Conservation (phyloP, 2,797 vertebrate species). For the Sebastes itinus region DNA sequence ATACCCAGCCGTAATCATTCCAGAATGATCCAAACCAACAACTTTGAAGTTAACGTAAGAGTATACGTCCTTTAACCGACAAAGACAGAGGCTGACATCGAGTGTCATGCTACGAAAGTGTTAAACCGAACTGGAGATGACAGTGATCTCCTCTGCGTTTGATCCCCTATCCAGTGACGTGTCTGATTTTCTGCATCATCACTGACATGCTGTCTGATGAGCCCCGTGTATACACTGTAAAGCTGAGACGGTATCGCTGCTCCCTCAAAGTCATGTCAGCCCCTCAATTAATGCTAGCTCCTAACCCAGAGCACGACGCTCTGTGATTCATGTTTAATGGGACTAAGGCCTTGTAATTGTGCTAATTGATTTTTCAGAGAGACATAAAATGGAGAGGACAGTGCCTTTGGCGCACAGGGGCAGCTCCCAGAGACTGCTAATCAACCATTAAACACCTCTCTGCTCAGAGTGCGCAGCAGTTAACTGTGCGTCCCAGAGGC, state of each 20-base stretch:
- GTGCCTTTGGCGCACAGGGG: conserved; percentile 36
- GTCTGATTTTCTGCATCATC: conserved; percentile 26
- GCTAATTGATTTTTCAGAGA: conserved; percentile 61
- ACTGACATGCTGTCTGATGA: conserved; percentile 36
- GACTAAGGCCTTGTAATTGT: conserved; percentile 40
- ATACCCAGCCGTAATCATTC: background rate
- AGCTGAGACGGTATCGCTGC: conserved; percentile 1
- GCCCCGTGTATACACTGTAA: background rate
- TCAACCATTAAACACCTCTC: conserved; percentile 60
- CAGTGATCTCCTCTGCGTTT: conserved; percentile 12
- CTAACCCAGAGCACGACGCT: background rate
- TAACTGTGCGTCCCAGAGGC: conserved; percentile 32
- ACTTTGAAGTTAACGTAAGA: background rate
- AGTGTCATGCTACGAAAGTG: background rate
- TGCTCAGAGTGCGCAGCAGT: conserved; percentile 39
- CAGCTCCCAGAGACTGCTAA: conserved; percentile 44
- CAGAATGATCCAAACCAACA: background rate
- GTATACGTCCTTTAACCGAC: background rate
- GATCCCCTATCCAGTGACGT: conserved; percentile 4
- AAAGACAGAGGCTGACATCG: conserved; percentile 19
- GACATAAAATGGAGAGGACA: conserved; percentile 44
- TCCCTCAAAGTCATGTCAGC: conserved; percentile 46
- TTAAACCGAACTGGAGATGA: conserved; percentile 11
- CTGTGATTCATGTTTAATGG: conserved; percentile 52
- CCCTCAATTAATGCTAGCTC: conserved; percentile 33